phyloP scores from a whole-genome alignment of 2,888 invertebrate genomes.

The Aricia artaxerxes region DNA sequence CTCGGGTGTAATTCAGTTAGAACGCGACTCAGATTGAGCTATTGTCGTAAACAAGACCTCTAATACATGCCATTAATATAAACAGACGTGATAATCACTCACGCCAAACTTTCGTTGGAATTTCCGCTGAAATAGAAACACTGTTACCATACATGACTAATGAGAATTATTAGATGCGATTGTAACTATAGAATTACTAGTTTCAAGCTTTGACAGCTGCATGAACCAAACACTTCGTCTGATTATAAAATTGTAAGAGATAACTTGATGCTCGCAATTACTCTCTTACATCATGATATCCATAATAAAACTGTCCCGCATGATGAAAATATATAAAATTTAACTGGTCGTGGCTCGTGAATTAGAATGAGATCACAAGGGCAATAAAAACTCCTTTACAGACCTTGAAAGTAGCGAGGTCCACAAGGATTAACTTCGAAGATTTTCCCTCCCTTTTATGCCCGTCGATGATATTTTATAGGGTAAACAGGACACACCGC shows the following conservation, averaged over 20 bases:
- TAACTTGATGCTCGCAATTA: background rate
- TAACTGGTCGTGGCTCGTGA: slow-evolving; percentile 27
- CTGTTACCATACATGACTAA: background rate
- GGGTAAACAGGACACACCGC: slow-evolving; percentile 61
- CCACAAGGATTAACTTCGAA: slow-evolving; percentile 38
- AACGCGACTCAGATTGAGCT: slow-evolving; percentile 67
- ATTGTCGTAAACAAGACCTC: slow-evolving; percentile 55
- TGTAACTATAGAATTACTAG: background rate
- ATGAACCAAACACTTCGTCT: background rate
- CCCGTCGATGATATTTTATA: slow-evolving; percentile 64
- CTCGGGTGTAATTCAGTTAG: slow-evolving; percentile 70
- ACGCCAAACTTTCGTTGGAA: slow-evolving; percentile 14
- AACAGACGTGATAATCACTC: slow-evolving; percentile 27
- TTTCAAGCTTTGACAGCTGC: background rate
- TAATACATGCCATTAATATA: slow-evolving; percentile 30
- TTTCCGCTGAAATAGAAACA: background rate
- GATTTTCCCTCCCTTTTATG: slow-evolving; percentile 48
- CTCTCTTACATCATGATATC: background rate
- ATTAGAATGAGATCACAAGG: slow-evolving; percentile 31
- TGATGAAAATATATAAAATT: slow-evolving; percentile 26
- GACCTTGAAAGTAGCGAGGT: slow-evolving; percentile 29
- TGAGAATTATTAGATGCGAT: slow-evolving; percentile 4
- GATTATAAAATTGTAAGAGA: background rate
- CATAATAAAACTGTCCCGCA: slow-evolving; percentile 15
- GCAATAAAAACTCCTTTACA: slow-evolving; percentile 30